Evolutionary conservation across 2,113 vertebrate genomes (phyloP).

Genomic region (Triplophysa siluroides): DNA sequence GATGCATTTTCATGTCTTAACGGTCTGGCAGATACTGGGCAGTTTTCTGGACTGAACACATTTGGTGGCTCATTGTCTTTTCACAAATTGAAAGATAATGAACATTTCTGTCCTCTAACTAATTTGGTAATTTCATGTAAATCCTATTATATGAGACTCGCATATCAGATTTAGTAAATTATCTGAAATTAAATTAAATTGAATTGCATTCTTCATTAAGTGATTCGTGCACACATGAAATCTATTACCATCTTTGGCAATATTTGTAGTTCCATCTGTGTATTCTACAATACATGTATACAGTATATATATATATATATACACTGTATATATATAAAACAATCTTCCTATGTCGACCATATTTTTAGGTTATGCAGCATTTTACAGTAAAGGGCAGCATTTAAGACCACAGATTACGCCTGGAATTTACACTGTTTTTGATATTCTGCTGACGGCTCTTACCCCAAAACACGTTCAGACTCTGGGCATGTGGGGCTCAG

Average conservation of each 20-base stretch:
- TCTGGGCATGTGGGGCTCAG: constrained; percentile 27
- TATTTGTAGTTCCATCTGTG: background rate
- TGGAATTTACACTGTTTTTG: constrained; percentile 46
- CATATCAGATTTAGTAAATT: constrained; percentile 28
- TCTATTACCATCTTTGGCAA: background rate
- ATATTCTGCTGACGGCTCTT: constrained; percentile 46
- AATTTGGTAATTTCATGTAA: background rate
- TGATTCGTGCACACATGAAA: constrained; percentile 10
- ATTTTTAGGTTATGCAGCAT: constrained; percentile 34
- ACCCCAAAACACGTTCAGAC: constrained; percentile 48
- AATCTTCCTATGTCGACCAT: constrained; percentile 22
- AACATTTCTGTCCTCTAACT: background rate
- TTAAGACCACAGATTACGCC: constrained; percentile 48
- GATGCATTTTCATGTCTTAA: constrained; percentile 13
- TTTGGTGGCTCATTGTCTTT: background rate
- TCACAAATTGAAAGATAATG: background rate
- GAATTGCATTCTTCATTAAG: background rate
- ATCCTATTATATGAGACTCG: background rate
- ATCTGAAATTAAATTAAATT: constrained; percentile 20
- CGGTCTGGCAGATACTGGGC: constrained; percentile 28
- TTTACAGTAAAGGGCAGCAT: constrained; percentile 31
- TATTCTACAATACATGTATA: background rate
- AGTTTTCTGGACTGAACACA: constrained; percentile 10
- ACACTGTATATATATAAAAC: background rate
- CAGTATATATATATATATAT: background rate